Evolutionary conservation across 1,140 invertebrate genomes (phyloP).

Genomic region (Nylanderia fulva): DNA sequence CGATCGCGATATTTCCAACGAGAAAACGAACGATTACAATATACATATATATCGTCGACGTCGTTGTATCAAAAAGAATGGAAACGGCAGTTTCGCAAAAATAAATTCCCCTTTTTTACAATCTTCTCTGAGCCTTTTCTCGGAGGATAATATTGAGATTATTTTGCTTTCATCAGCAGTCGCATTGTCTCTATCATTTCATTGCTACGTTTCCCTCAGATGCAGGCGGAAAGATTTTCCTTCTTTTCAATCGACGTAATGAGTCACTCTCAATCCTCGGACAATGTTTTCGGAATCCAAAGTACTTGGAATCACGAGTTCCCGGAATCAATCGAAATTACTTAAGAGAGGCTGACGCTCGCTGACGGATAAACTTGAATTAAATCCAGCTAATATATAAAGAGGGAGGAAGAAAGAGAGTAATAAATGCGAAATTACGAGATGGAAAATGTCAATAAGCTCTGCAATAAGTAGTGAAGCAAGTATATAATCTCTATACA

Average conservation of each 20-base stretch:
- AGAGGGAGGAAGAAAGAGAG: background rate
- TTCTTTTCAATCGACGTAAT: conserved; percentile 19
- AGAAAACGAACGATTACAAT: conserved; percentile 20
- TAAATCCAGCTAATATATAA: background rate
- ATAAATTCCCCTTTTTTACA: conserved; percentile 11
- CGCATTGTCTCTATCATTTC: conserved; percentile 13
- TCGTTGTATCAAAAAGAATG: background rate
- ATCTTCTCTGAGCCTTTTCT: background rate
- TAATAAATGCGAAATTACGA: background rate
- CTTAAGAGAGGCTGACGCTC: background rate
- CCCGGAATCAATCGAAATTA: conserved; percentile 19
- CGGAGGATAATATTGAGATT: conserved; percentile 26
- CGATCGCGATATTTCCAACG: conserved; percentile 5
- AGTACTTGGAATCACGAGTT: background rate
- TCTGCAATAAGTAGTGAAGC: background rate
- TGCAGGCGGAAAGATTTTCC: background rate
- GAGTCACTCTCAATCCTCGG: background rate
- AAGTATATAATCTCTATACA: background rate
- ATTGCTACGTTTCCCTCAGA: background rate
- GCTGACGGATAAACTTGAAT: background rate
- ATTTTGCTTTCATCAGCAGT: conserved; percentile 38
- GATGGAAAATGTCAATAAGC: background rate
- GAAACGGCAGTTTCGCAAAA: conserved; percentile 26
- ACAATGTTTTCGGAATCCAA: background rate
- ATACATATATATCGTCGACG: background rate